Evolutionary conservation across 2,888 invertebrate genomes (phyloP), one percentile per base, ranked within the genome.

Genomic region (Balanococcus diminutus): DNA sequence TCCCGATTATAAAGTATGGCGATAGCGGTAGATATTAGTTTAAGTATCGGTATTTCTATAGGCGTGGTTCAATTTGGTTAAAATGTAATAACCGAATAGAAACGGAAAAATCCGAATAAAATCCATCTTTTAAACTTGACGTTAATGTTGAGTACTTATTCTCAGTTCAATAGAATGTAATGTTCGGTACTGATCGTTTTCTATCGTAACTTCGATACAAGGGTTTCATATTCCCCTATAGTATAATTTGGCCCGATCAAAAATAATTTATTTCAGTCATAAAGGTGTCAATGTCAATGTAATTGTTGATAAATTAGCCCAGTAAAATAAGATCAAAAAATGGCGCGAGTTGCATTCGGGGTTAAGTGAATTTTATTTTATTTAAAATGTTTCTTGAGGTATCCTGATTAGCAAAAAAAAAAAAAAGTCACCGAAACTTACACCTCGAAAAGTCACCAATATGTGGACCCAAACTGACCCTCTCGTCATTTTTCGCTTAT

Each of bases 51-150:
- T 72, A 72, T 28, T 31, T 72, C 72, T 72, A 72, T 72, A 72
- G 72, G 72, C 72, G 72, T 72, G 72, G 72, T 72, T 72, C 72
- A 72, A 72, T 72, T 72, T 72, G 31, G 72, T 72, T 31, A 72
- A 72, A 72, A 72, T 72, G 72, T 31, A 28, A 72, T 72, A 72
- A 72, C 72, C 72, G 31, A 72, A 72, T 31, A 28, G 31, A 72
- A 72, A 72, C 31, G 31, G 72, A 28, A 56, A 56, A 56, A 56
- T 56, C 56, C 56, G 56, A 56, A 22, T 56, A 56, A 56, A 56
- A 56, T 56, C 56, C 56, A 56, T 56, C 56, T 19, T 56, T 56
- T 56, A 56, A 22, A 56, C 8, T 56, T 56, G 56, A 56, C 56
- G 56, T 56, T 56, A 56, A 56, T 56, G 56, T 56, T 56, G 56